Evolutionary conservation across 1,140 invertebrate species (phyloP).

Genomic region (Drosophila grimshawi): DNA sequence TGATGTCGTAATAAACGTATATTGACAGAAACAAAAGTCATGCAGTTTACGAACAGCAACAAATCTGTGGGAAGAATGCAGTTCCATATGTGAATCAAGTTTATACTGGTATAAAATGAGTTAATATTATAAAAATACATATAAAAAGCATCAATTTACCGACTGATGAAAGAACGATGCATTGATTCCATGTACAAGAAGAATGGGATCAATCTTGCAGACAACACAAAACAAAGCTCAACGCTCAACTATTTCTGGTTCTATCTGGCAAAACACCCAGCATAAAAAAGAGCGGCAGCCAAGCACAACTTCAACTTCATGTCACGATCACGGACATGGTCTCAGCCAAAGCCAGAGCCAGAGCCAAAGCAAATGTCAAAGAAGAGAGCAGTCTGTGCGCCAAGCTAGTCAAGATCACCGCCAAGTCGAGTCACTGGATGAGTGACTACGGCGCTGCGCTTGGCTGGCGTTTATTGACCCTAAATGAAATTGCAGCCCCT

Average conservation of each 20-base stretch:
- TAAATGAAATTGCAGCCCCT: constrained; percentile 62
- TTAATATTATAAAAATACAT: not conserved
- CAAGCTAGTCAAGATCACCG: constrained; percentile 33
- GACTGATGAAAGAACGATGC: not conserved
- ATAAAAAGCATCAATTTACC: not conserved
- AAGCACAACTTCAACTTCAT: constrained; percentile 33
- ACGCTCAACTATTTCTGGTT: constrained; percentile 11
- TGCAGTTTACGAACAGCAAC: no score
- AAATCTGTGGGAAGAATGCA: no score
- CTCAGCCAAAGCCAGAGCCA: constrained; percentile 6
- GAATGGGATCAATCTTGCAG: not conserved
- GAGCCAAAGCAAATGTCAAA: not conserved
- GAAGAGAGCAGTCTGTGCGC: constrained; percentile 3
- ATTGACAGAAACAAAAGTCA: no score
- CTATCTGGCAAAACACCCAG: constrained; percentile 18
- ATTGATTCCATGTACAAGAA: not conserved
- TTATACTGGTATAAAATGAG: not conserved
- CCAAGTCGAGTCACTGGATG: constrained; percentile 25
- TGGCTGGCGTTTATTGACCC: constrained; percentile 77
- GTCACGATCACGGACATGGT: constrained; percentile 46
- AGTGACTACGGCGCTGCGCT: constrained; percentile 36
- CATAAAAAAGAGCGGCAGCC: constrained; percentile 10
- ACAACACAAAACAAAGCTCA: not conserved
- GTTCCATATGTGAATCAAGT: not conserved
- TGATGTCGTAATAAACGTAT: no score